Base-by-base conservation (phyloP, 2,888 invertebrate genomes). In the Drosophila lutescens region DNA sequence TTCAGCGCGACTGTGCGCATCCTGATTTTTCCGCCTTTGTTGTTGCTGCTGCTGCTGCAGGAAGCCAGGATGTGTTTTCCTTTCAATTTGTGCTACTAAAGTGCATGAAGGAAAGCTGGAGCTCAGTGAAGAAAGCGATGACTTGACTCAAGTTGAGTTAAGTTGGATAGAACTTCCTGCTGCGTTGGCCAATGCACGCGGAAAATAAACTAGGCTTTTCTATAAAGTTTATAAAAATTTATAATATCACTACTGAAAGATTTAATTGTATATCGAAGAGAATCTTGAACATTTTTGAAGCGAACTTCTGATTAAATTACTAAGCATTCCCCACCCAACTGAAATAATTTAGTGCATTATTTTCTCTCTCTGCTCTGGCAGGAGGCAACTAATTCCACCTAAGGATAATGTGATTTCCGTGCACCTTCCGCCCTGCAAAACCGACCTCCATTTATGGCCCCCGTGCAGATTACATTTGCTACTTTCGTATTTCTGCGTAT, bases 381-480 rank as follows among this genome's bases (percentile, higher is more conserved):
- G 62, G 65, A 76, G 55, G 20, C 47, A 44, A 80, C 82, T 83
- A 83, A 80, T 83, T 82, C 62, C 63, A 47, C 53, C 62, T 43
- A 49, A 67, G 73, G 61, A 72, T 82, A 80, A 83, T 83, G 75
- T 78, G 86, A 83, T 83, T 82, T 78, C 68, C 61, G 57, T 43
- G 70, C 58, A 34, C 56, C 58, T 68, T 68, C 34, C 12, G 17
- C 5, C 10, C 38, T 43, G 23, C n/a, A 30, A 34, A 30, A 34
- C 9, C 17, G 34, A 49, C 13, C 15, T 12, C 10, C 17, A 30
- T 46, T 23, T 49, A 34, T 49, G 4, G 49, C 34, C 62, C 67
- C 60, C 26, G 30, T 41, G 54, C 57, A 85, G 85, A 82, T 82
- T 82, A 81, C 78, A 61, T 82, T 78, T 66, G 65, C 78, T 62